These are phyloP conservation scores for Delichon dasypus DNA, from an alignment of 2,797 vertebrate genomes.

Conservation along the genomic window DNA sequence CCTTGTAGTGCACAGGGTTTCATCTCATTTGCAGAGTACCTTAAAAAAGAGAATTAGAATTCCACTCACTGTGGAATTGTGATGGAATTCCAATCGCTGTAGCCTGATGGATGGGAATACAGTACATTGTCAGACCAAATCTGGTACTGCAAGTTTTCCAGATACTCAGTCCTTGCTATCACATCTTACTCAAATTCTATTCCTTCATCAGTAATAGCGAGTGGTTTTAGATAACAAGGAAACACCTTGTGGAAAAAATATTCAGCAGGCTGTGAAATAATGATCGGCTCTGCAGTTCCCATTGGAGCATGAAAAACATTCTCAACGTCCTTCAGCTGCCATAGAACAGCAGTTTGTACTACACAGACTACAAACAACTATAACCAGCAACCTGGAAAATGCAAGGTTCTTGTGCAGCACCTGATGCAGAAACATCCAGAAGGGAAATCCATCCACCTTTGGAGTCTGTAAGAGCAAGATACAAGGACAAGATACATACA, in stretches of 20 bases:
- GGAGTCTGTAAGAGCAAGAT: neutral
- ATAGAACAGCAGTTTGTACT: neutral
- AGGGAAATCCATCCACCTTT: neutral
- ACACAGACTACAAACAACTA: neutral
- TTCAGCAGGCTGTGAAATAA: slow-evolving; percentile 30
- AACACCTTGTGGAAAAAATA: slow-evolving; percentile 8
- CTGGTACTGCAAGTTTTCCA: neutral
- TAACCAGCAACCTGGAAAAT: neutral
- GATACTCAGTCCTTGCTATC: neutral
- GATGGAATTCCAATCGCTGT: neutral
- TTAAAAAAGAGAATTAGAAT: neutral
- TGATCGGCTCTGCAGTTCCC: neutral
- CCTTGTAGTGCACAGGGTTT: neutral
- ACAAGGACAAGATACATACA: neutral
- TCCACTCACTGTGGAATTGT: neutral
- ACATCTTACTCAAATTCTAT: neutral
- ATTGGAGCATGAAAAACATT: neutral
- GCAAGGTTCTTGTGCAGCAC: neutral
- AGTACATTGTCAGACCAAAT: neutral
- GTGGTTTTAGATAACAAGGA: slow-evolving; percentile 28
- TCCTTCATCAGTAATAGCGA: neutral
- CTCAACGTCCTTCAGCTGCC: neutral
- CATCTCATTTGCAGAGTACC: neutral
- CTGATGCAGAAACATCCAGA: neutral
- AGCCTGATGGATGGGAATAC: neutral